Evolutionary conservation across 2,888 invertebrate genomes (phyloP).

Genomic region (Orchesellides sinensis): DNA sequence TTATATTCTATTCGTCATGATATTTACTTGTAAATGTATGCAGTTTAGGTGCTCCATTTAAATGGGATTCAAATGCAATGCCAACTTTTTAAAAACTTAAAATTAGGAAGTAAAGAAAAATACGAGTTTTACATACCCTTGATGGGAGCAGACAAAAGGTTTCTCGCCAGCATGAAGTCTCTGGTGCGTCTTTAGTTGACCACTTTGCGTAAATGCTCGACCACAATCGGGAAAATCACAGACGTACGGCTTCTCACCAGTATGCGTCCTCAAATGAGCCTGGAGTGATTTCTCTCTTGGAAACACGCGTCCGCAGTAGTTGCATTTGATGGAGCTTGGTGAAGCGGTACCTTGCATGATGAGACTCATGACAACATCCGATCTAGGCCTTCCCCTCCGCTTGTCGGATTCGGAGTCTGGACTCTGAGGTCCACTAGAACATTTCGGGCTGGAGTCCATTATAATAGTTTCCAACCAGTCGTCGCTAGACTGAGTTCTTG

Average conservation of each 20-base stretch:
- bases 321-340: constrained; percentile 84
- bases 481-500: too few species aligned
- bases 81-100: too few species aligned
- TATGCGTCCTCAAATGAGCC: constrained; percentile 83
- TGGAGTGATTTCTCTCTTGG: constrained; percentile 87
- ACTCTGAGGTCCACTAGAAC: constrained; percentile 72
- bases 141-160: constrained; percentile 83
- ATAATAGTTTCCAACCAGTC: constrained; percentile 66
- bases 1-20: too few species aligned
- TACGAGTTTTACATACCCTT: constrained; percentile 77
- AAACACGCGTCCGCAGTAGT: constrained; percentile 84
- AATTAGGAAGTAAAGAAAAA: background rate
- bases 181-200: constrained; percentile 87
- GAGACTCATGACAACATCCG: constrained; percentile 83
- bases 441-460: constrained; percentile 64
- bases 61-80: too few species aligned
- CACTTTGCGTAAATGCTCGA: constrained; percentile 86
- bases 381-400: constrained; percentile 84
- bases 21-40: too few species aligned
- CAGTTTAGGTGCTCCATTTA: too few species aligned
- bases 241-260: constrained; percentile 84
- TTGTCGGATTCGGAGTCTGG: constrained; percentile 76
- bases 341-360: constrained; percentile 85
- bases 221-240: constrained; percentile 86
- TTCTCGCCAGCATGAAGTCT: constrained; percentile 87